phyloP scores from a whole-genome alignment of 2,888 invertebrate genomes.

The Lasiommata megera region DNA sequence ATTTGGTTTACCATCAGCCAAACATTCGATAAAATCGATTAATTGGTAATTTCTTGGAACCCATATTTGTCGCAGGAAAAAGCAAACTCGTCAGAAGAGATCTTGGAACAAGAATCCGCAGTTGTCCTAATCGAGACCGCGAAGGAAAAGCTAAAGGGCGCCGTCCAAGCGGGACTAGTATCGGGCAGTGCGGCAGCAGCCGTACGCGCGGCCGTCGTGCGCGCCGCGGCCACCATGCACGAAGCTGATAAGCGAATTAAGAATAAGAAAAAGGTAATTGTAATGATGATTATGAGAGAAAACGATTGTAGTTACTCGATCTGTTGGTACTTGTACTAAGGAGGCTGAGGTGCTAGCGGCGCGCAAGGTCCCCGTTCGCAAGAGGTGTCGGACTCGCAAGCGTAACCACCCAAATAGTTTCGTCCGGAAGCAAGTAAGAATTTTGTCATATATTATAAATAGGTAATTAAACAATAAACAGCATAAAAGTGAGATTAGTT shows the following conservation, averaged over 20 bases:
- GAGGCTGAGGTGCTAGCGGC: background rate
- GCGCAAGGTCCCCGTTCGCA: background rate
- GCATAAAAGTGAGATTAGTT: too few species aligned
- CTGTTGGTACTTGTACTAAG: slow-evolving; percentile 16
- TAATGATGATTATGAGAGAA: background rate
- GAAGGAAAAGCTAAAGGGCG: slow-evolving; percentile 92
- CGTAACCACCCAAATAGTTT: background rate
- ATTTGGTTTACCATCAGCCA: too few species aligned
- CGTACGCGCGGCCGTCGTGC: slow-evolving; percentile 87
- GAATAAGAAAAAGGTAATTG: slow-evolving; percentile 13
- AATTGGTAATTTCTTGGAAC: too few species aligned
- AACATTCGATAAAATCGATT: too few species aligned
- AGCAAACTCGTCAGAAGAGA: slow-evolving; percentile 88
- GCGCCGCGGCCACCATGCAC: slow-evolving; percentile 88
- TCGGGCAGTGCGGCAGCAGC: slow-evolving; percentile 83
- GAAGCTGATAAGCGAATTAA: slow-evolving; percentile 70
- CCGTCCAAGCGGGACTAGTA: slow-evolving; percentile 86
- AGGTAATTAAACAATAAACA: too few species aligned
- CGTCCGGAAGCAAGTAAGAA: background rate
- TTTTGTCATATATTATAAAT: too few species aligned
- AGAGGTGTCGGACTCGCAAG: background rate
- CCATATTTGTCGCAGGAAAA: slow-evolving; percentile 51
- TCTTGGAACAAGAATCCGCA: slow-evolving; percentile 86
- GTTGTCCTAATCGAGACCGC: slow-evolving; percentile 91
- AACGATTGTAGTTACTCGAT: too few species aligned